phyloP scores from a whole-genome alignment of 2,888 invertebrate genomes.

The Spialia ferax region DNA sequence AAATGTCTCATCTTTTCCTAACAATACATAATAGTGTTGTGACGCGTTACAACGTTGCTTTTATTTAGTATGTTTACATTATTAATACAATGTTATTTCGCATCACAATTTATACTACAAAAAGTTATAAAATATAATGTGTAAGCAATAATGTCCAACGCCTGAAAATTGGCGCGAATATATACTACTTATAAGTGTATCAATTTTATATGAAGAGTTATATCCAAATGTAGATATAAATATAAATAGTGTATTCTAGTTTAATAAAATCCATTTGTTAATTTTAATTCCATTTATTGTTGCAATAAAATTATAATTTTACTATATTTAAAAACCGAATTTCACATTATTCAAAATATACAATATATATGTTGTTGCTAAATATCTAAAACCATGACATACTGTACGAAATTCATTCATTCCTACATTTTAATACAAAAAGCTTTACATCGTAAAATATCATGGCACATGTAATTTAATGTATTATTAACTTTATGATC shows the following conservation, averaged over 20 bases:
- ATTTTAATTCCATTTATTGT: conserved; percentile 57
- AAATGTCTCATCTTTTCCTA: not conserved
- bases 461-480: not conserved
- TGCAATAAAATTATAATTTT: conserved; percentile 41
- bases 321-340: conserved; percentile 3
- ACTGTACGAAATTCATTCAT: too few relatives aligned
- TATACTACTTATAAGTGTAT: conserved; percentile 30
- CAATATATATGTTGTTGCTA: not conserved
- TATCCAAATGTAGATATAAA: conserved; percentile 81
- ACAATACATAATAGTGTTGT: not conserved
- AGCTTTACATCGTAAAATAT: not conserved
- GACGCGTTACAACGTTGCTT: not conserved
- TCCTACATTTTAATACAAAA: not conserved
- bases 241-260: conserved; percentile 48
- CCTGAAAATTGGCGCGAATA: too few relatives aligned
- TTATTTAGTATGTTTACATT: not conserved
- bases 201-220: conserved; percentile 52
- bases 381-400: conserved; percentile 11
- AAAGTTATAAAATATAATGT: too few relatives aligned
- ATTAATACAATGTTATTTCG: not conserved
- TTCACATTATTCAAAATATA: not conserved
- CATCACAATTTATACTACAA: not conserved
- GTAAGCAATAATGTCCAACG: not conserved
- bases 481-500: not conserved
- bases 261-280: conserved; percentile 65